Evolutionary conservation across 2,888 invertebrate species (phyloP), one percentile per base, ranked within the genome.

Genomic region (Crossocerus cetratus): DNA sequence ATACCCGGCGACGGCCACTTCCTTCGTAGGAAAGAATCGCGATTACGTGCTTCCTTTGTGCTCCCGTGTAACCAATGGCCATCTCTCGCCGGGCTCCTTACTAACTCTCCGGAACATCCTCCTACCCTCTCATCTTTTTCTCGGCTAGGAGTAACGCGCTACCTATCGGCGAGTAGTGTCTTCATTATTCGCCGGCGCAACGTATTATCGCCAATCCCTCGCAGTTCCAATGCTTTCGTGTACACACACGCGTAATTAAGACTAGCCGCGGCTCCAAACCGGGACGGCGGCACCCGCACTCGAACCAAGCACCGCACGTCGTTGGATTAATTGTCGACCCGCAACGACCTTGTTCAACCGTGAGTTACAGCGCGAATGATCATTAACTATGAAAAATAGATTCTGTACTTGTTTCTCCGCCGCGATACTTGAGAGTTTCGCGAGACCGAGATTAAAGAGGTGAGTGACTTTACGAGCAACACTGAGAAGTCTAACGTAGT

Each of bases 21-120:
- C 76, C 69, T 80, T 66, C 61, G 45, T 20, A 63, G 65, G 55
- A 70, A 78, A 68, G 68, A 72, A 76, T 80, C 76, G 62, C 76
- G 78, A 78, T 80, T 76, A 80, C 73, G 66, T 69, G 56, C 65
- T 61, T 57, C 57, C 56, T 57, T 58, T 45, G 57, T 49, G 63
- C 16, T 58, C 70, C 71, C 75, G 60, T 68, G 74, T 63, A 74
- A 74, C 63, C 66, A 49, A 23, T 16, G 56, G 49, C 45, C 64
- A 45, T 56, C 60, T 32, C 32, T 32, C 32, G 32, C 58, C 61
- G 45, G 32, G 62, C 62, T 65, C 60, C 63, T 68, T 72, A 67
- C 58, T 68, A 55, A 65, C 54, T 62, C 44, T 45, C 32, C 18
- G 55, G 65, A 22, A 54, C 45, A 22, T 54, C 53, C 44, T 69